Evolutionary conservation across 37 sponge, comb jelly and placozoan species (phyloP).

Genomic region (Oopsacas minuta): DNA sequence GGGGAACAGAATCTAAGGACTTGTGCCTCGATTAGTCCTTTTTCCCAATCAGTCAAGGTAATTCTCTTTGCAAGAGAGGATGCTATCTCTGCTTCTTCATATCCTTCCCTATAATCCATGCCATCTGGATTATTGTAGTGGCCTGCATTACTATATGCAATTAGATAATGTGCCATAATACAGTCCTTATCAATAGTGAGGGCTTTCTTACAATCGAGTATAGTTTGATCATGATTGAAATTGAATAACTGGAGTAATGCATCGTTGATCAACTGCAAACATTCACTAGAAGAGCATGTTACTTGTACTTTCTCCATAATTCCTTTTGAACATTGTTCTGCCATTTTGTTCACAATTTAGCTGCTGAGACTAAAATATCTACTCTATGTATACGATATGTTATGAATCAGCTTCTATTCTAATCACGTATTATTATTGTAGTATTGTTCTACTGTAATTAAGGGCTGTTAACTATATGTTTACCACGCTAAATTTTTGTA

Average conservation of each 20-base stretch:
- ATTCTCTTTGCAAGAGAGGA: not conserved
- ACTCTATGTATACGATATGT: too few relatives aligned
- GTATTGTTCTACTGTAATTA: too few relatives aligned
- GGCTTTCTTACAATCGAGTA: constrained; percentile 28
- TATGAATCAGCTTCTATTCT: too few relatives aligned
- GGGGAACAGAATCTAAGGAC: constrained; percentile 33
- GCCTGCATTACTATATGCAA: constrained; percentile 40
- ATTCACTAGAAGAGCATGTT: constrained; percentile 29
- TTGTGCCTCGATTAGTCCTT: constrained; percentile 36
- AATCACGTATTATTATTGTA: too few relatives aligned
- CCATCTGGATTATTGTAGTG: constrained; percentile 47
- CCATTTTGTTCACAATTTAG: too few relatives aligned
- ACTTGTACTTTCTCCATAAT: constrained; percentile 19
- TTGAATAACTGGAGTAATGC: constrained; percentile 25
- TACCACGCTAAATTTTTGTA: too few relatives aligned
- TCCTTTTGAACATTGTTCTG: not conserved
- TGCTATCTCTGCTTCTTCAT: constrained; percentile 30
- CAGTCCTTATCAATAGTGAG: constrained; percentile 26
- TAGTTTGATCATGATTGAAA: constrained; percentile 47
- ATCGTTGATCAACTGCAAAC: constrained; percentile 28
- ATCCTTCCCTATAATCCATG: constrained; percentile 25
- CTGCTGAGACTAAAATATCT: too few relatives aligned
- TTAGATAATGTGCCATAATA: constrained; percentile 44
- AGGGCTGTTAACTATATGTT: too few relatives aligned
- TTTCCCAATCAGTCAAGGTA: constrained; percentile 30